phyloP scores from a whole-genome alignment of 2,888 invertebrate genomes.

The Clitarchus hookeri region DNA sequence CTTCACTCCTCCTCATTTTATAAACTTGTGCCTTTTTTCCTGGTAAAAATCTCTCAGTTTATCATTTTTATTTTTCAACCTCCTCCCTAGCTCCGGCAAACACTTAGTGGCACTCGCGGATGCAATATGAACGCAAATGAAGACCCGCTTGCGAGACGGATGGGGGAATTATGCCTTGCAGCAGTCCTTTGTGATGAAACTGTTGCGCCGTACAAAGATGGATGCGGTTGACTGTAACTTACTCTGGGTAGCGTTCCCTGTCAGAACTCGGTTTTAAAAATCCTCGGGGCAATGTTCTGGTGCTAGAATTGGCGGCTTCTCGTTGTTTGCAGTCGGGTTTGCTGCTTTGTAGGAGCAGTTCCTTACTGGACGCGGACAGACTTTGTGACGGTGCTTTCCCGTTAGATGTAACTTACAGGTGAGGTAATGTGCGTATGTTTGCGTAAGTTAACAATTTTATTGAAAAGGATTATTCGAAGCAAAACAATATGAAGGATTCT shows the following conservation, averaged over 20 bases:
- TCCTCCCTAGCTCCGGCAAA: not conserved
- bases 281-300: not conserved
- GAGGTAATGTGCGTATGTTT: too few species aligned
- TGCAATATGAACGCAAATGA: constrained; percentile 2
- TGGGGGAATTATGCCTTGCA: not conserved
- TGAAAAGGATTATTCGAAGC: too few species aligned
- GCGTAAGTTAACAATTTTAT: too few species aligned
- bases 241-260: not conserved
- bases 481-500: too few species aligned
- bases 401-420: too few species aligned
- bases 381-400: too few species aligned
- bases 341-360: not conserved
- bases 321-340: not conserved
- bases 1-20: not conserved
- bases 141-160: not conserved
- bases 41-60: not conserved
- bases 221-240: not conserved
- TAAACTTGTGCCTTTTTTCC: not conserved
- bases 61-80: not conserved
- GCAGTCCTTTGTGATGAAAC: not conserved
- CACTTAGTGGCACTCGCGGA: not conserved
- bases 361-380: too few species aligned
- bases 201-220: not conserved
- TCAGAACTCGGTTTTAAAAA: not conserved
- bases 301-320: not conserved